Percentiles rank a stretch among this genome's conserved stretches.
phyloP scores from a whole-genome alignment of 37 sponge, comb jelly and placozoan genomes.

The Crambe crambe region DNA sequence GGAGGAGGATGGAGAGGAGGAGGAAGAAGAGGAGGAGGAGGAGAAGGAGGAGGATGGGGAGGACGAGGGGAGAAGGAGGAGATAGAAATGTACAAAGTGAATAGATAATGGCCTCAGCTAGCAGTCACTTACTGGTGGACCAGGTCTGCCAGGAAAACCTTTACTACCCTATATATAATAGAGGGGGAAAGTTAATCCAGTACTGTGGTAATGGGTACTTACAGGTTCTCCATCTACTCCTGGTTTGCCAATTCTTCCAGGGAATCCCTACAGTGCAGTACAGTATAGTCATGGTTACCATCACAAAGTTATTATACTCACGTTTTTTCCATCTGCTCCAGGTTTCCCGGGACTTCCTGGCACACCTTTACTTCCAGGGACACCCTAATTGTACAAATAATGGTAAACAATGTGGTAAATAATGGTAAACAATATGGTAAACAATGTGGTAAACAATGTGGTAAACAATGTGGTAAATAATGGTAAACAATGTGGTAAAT shows the following conservation, averaged over 20 bases:
- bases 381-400: constrained; percentile 7
- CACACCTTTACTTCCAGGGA: constrained; percentile 32
- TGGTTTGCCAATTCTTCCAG: constrained; percentile 31
- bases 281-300: not conserved
- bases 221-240: constrained; percentile 30
- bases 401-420: too few species aligned
- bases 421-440: too few species aligned
- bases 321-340: constrained; percentile 29
- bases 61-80: not conserved
- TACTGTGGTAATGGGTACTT: not conserved
- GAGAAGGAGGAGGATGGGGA: not conserved
- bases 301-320: not conserved
- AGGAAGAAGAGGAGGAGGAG: not conserved
- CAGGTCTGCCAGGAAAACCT: constrained; percentile 22
- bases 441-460: too few species aligned
- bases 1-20: too few species aligned
- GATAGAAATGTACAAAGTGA: not conserved
- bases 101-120: not conserved
- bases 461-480: too few species aligned
- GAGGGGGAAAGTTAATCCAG: not conserved
- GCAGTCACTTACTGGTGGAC: constrained; percentile 8
- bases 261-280: constrained; percentile 2
- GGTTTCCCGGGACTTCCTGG: constrained; percentile 22
- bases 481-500: too few species aligned
- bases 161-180: constrained; percentile 3